These are phyloP conservation scores for Pammene fasciana DNA, from an alignment of 2,888 invertebrate species.

Conservation along the genomic window DNA sequence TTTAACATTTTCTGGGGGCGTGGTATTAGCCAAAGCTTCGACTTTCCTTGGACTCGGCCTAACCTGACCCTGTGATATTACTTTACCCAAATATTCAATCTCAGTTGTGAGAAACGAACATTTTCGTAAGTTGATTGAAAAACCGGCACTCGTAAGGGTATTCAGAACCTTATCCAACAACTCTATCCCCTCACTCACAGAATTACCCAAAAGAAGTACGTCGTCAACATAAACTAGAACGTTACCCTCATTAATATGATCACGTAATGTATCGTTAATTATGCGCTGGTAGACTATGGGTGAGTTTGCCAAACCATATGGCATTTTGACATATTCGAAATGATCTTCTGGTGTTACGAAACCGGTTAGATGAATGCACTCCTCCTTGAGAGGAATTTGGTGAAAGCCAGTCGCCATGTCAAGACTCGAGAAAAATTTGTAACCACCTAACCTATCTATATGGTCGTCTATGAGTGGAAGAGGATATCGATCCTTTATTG, in stretches of 20 bases:
- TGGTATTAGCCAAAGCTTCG: not conserved
- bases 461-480: not conserved
- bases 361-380: slow-evolving; percentile 3
- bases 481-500: not conserved
- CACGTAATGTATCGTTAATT: slow-evolving; percentile 24
- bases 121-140: not conserved
- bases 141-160: not conserved
- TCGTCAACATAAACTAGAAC: not conserved
- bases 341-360: slow-evolving; percentile 19
- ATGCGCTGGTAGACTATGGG: slow-evolving; percentile 34
- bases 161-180: not conserved
- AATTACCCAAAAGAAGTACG: not conserved
- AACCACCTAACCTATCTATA: not conserved
- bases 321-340: slow-evolving; percentile 17
- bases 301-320: not conserved
- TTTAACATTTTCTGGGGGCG: not conserved
- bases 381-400: slow-evolving; percentile 9
- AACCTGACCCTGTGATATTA: not conserved
- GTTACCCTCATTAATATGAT: not conserved
- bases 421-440: not conserved
- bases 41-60: not conserved
- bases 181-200: not conserved
- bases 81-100: not conserved
- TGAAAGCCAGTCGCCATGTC: slow-evolving; percentile 14
- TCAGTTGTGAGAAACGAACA: not conserved